Percentiles rank a stretch among this genome's conserved stretches.
These are phyloP conservation scores for Andrena trimmerana DNA, from an alignment of 2,888 invertebrate genomes.

Conservation along the genomic window DNA sequence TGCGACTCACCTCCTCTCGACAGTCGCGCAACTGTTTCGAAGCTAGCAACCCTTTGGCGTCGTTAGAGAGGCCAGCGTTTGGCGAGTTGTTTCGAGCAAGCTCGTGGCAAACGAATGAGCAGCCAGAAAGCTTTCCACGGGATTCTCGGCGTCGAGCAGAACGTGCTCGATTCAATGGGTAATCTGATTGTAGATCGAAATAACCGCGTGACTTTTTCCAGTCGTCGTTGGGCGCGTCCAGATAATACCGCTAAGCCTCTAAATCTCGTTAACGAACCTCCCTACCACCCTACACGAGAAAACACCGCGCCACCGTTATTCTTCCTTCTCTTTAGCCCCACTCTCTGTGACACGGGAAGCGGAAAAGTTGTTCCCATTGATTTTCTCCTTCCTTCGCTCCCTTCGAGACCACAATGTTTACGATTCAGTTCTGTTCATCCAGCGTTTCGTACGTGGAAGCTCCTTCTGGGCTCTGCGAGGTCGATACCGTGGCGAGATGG, in stretches of 20 bases:
- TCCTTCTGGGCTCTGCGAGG: slow-evolving; percentile 1
- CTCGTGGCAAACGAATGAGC: background rate
- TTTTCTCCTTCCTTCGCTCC: slow-evolving; percentile 6
- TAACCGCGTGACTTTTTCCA: slow-evolving; percentile 44
- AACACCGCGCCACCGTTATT: background rate
- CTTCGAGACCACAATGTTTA: slow-evolving; percentile 22
- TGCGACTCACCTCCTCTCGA: too few species aligned
- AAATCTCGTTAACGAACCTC: slow-evolving; percentile 39
- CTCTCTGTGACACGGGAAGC: background rate
- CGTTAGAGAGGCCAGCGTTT: too few species aligned
- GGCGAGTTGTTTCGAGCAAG: too few species aligned
- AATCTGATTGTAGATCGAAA: slow-evolving; percentile 40
- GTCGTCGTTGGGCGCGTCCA: slow-evolving; percentile 21
- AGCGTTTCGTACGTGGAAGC: slow-evolving; percentile 3
- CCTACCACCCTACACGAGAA: background rate
- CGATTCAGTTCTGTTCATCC: slow-evolving; percentile 4
- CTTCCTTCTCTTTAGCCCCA: background rate
- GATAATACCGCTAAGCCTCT: slow-evolving; percentile 40
- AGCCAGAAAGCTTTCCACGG: background rate
- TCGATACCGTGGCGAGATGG: slow-evolving; percentile 37
- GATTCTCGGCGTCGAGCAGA: background rate
- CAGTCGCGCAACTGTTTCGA: too few species aligned
- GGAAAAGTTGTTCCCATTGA: slow-evolving; percentile 17
- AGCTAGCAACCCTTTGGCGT: too few species aligned
- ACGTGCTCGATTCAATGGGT: background rate